Percentiles rank a stretch among this genome's conserved stretches.
phyloP scores from a whole-genome alignment of 2,888 invertebrate species.

The Mechanitis messenoides region DNA sequence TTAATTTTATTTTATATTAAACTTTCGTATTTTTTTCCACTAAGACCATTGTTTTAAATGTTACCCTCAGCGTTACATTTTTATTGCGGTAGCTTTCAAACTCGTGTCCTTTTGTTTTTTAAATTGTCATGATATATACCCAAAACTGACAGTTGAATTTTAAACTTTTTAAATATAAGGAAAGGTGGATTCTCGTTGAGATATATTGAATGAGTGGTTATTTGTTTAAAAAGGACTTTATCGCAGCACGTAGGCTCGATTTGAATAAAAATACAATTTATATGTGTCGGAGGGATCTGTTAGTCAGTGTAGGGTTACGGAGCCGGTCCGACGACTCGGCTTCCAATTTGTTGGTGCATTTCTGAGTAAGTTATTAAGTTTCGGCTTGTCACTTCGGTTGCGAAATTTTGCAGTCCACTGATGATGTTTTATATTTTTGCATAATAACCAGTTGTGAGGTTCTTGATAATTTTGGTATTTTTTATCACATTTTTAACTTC shows the following conservation, averaged over 20 bases:
- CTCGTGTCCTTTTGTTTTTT: constrained; percentile 27
- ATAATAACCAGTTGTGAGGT: constrained; percentile 22
- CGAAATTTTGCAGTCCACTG: constrained; percentile 68
- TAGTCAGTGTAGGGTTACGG: constrained; percentile 69
- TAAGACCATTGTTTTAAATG: constrained; percentile 20
- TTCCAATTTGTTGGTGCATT: constrained; percentile 74
- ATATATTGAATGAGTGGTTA: constrained; percentile 46
- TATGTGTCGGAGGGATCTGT: constrained; percentile 70
- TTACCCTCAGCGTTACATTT: constrained; percentile 47
- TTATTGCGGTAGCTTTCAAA: constrained; percentile 61
- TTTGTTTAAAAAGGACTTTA: constrained; percentile 73
- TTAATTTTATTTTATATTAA: background rate
- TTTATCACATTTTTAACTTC: constrained; percentile 4
- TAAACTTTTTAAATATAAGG: constrained; percentile 40
- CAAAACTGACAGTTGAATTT: constrained; percentile 28
- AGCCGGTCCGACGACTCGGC: constrained; percentile 65
- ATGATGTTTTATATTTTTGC: constrained; percentile 37
- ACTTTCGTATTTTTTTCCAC: background rate
- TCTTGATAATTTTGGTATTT: constrained; percentile 9
- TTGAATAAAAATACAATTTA: constrained; percentile 77
- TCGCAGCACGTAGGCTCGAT: constrained; percentile 70
- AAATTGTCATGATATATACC: constrained; percentile 38
- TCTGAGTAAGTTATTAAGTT: constrained; percentile 77
- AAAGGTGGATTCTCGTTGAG: constrained; percentile 46
- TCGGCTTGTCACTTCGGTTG: constrained; percentile 73